Conservation (phyloP, 1,140 invertebrate genomes). For the Drosophila kepulauana region DNA sequence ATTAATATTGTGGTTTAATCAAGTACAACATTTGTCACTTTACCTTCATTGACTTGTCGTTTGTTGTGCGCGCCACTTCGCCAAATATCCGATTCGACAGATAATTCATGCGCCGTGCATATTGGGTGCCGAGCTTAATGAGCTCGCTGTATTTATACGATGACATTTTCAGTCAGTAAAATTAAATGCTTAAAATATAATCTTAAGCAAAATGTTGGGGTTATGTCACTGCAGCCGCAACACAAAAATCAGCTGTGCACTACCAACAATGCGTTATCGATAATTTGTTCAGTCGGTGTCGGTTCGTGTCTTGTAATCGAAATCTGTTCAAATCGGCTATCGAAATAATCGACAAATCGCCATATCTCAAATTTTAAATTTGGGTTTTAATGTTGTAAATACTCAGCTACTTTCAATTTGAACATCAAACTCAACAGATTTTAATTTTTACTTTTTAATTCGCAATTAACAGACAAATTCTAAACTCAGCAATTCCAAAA, state of each 20-base stretch:
- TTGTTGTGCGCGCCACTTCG: slow-evolving; percentile 92
- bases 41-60: slow-evolving; percentile 90
- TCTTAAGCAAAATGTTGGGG: slow-evolving; percentile 43
- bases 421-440: too few relatives aligned
- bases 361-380: neutral
- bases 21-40: neutral
- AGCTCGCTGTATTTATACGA: slow-evolving; percentile 89
- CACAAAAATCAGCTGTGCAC: slow-evolving; percentile 51
- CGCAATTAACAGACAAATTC: too few relatives aligned
- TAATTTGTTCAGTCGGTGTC: slow-evolving; percentile 2
- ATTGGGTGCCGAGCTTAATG: slow-evolving; percentile 89
- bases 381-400: neutral
- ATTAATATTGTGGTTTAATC: neutral
- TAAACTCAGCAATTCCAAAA: too few relatives aligned
- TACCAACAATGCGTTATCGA: slow-evolving; percentile 12
- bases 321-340: neutral
- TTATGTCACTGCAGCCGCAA: slow-evolving; percentile 59
- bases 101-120: slow-evolving; percentile 93
- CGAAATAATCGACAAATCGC: neutral
- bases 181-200: neutral
- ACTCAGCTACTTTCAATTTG: too few relatives aligned
- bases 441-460: too few relatives aligned
- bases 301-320: neutral
- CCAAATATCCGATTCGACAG: slow-evolving; percentile 96
- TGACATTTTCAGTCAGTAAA: slow-evolving; percentile 50